These are phyloP conservation scores for Drosophila sechellia DNA, from an alignment of 1,140 invertebrate genomes.

Conservation along the genomic window DNA sequence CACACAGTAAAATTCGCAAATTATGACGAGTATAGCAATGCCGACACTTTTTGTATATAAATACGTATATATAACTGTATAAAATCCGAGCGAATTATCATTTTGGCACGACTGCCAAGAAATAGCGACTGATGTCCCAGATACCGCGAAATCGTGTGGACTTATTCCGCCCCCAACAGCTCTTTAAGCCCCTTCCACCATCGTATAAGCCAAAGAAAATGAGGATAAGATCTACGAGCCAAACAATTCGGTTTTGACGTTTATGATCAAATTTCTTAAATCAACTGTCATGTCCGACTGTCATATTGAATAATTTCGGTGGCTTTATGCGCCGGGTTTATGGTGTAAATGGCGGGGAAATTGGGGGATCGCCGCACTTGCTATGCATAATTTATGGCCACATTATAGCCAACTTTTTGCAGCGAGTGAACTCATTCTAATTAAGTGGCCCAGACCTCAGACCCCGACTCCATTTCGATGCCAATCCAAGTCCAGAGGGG, in stretches of 20 bases:
- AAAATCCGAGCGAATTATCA: slow-evolving; percentile 59
- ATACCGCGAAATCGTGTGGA: slow-evolving; percentile 45
- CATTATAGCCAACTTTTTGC: slow-evolving; percentile 53
- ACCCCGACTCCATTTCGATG: slow-evolving; percentile 6
- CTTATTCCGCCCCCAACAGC: slow-evolving; percentile 7
- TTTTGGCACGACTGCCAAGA: slow-evolving; percentile 57
- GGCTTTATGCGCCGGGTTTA: slow-evolving; percentile 44
- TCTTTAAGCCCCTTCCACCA: no score
- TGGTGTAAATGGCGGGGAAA: slow-evolving; percentile 7
- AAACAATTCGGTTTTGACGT: slow-evolving; percentile 77
- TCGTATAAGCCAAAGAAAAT: slow-evolving; percentile 23
- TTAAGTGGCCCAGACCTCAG: slow-evolving; percentile 60
- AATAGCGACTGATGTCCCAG: slow-evolving; percentile 52
- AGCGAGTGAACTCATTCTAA: slow-evolving; percentile 78
- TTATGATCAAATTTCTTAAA: slow-evolving; percentile 82
- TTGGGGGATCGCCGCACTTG: slow-evolving; percentile 49
- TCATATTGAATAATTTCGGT: slow-evolving; percentile 80
- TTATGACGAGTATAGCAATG: slow-evolving; percentile 46
- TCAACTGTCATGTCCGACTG: slow-evolving; percentile 79
- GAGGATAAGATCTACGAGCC: slow-evolving; percentile 78
- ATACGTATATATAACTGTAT: slow-evolving; percentile 46
- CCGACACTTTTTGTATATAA: slow-evolving; percentile 62
- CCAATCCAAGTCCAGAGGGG: slow-evolving; percentile 13
- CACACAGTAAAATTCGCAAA: slow-evolving; percentile 52
- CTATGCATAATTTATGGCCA: slow-evolving; percentile 77